These are phyloP conservation scores for Daubentonia madagascariensis DNA, from an alignment of 2,113 vertebrate species.

Conservation along the genomic window DNA sequence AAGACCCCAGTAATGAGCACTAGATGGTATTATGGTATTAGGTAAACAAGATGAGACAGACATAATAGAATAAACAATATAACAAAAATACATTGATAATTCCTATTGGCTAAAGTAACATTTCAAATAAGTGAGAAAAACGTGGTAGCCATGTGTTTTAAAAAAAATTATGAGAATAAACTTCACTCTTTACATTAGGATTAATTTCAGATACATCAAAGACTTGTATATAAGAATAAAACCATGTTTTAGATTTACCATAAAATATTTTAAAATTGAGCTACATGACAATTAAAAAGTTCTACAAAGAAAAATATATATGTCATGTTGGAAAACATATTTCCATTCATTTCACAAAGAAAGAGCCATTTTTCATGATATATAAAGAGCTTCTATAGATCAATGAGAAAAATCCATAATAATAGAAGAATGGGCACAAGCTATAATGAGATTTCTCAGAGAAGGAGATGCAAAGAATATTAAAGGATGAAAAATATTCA, in stretches of 20 bases:
- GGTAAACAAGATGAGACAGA: not conserved
- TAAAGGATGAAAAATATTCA: not conserved
- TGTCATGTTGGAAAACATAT: not conserved
- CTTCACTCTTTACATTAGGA: not conserved
- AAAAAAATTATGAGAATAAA: not conserved
- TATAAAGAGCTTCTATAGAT: not conserved
- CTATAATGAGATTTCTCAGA: not conserved
- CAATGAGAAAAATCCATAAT: not conserved
- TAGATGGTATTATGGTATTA: not conserved
- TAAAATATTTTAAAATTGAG: not conserved
- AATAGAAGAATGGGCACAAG: not conserved
- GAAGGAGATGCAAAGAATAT: not conserved
- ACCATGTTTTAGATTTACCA: not conserved
- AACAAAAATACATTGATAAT: not conserved
- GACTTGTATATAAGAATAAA: not conserved
- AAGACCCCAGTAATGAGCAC: not conserved
- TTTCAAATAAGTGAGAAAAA: not conserved
- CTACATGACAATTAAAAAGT: not conserved
- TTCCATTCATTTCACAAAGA: not conserved
- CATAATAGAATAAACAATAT: not conserved
- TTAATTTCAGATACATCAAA: not conserved
- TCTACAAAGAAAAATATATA: not conserved
- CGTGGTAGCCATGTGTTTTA: not conserved
- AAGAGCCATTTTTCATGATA: not conserved
- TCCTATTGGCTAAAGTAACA: not conserved